Percentiles rank a stretch among this genome's conserved stretches.
These are phyloP conservation scores for Panzeria rudis DNA, from an alignment of 2,888 invertebrate genomes.

Conservation along the genomic window DNA sequence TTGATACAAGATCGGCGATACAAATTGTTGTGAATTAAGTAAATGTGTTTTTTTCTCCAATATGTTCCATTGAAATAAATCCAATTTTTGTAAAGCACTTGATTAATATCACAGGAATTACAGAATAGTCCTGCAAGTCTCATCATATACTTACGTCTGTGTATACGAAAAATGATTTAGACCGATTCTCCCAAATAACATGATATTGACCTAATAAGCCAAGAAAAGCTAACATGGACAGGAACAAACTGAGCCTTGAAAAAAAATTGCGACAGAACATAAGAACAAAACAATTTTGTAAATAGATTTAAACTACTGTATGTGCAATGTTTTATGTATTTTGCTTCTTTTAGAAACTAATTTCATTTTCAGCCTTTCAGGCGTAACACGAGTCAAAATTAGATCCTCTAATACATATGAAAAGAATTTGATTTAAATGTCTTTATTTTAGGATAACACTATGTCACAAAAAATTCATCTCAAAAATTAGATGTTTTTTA, in stretches of 20 bases:
- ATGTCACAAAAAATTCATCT: too few relatives aligned
- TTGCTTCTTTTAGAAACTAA: too few relatives aligned
- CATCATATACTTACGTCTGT: slow-evolving; percentile 52
- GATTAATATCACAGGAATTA: neutral
- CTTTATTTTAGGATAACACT: too few relatives aligned
- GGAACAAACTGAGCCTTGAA: slow-evolving; percentile 33
- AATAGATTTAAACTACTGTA: neutral
- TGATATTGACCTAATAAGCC: slow-evolving; percentile 46
- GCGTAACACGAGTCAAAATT: too few relatives aligned
- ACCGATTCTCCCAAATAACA: slow-evolving; percentile 50
- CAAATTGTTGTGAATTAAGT: too few relatives aligned
- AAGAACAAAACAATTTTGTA: neutral
- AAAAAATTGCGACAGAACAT: neutral
- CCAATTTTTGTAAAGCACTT: neutral
- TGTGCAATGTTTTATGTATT: too few relatives aligned
- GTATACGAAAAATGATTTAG: slow-evolving; percentile 40
- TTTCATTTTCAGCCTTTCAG: too few relatives aligned
- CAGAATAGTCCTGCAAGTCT: neutral
- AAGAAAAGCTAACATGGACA: slow-evolving; percentile 21
- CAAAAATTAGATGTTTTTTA: too few relatives aligned
- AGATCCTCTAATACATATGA: too few relatives aligned
- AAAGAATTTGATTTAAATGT: too few relatives aligned
- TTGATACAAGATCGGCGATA: too few relatives aligned
- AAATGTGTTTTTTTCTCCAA: too few relatives aligned
- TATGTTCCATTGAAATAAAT: neutral